These are phyloP conservation scores for Lydus trimaculatus DNA, from an alignment of 2,888 invertebrate species.

Conservation along the genomic window DNA sequence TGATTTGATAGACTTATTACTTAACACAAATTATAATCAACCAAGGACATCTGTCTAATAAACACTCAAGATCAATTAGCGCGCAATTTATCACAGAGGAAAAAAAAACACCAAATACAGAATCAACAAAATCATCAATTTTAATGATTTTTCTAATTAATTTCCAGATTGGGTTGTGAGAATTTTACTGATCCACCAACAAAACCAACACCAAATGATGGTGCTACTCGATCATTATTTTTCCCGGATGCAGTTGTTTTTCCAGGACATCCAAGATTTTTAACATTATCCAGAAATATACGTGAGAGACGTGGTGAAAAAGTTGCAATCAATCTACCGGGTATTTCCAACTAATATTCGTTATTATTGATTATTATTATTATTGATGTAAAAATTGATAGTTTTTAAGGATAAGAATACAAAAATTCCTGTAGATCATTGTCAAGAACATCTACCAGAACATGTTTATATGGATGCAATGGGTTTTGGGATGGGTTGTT, in stretches of 20 bases:
- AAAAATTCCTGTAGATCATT: slow-evolving; percentile 79
- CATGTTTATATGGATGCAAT: slow-evolving; percentile 99
- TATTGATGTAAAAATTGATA: slow-evolving; percentile 55
- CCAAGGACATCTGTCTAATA: neutral
- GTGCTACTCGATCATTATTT: slow-evolving; percentile 85
- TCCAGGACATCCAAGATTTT: slow-evolving; percentile 94
- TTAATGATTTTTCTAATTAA: neutral
- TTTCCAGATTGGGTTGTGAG: slow-evolving; percentile 79
- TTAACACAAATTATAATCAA: no score
- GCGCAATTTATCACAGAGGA: neutral
- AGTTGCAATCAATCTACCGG: slow-evolving; percentile 95
- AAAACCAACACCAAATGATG: slow-evolving; percentile 72
- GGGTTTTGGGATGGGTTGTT: slow-evolving; percentile 99
- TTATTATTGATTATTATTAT: neutral
- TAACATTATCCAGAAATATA: slow-evolving; percentile 92
- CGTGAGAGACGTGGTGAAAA: slow-evolving; percentile 91
- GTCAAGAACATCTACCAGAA: slow-evolving; percentile 79
- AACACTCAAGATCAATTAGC: neutral
- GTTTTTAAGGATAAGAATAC: slow-evolving; percentile 92
- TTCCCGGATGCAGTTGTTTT: slow-evolving; percentile 96
- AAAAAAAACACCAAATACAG: neutral
- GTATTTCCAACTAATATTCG: slow-evolving; percentile 64
- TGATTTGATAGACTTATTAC: no score
- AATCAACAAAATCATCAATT: neutral
- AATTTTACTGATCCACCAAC: slow-evolving; percentile 86